These are phyloP conservation scores for Glaucopsyche alexis DNA, from an alignment of 2,888 invertebrate genomes.

Conservation along the genomic window DNA sequence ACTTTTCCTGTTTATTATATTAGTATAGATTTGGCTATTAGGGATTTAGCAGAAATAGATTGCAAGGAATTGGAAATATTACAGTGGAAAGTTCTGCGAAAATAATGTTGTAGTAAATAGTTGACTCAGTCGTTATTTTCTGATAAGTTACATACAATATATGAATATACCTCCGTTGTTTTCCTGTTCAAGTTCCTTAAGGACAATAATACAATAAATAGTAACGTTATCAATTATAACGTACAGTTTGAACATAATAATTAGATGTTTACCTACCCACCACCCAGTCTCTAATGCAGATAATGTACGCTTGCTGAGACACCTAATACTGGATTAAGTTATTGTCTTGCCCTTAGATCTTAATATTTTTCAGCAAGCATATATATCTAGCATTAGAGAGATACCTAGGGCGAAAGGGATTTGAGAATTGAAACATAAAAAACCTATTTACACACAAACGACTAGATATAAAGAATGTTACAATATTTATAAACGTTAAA, in stretches of 20 bases:
- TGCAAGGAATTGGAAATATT: no score
- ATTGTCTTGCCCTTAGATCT: slow-evolving; percentile 6
- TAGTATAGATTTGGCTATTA: no score
- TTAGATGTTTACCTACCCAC: no score
- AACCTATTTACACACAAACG: neutral
- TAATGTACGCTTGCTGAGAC: neutral
- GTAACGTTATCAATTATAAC: no score
- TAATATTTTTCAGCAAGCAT: neutral
- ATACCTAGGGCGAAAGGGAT: neutral
- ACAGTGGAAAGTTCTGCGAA: no score
- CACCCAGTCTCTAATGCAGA: neutral
- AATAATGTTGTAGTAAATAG: no score
- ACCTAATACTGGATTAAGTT: neutral
- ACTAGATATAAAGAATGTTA: neutral
- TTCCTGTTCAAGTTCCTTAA: neutral
- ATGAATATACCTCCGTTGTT: neutral
- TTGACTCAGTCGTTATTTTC: neutral
- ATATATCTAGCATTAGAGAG: neutral
- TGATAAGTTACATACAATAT: neutral
- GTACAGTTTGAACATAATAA: no score
- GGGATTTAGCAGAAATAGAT: no score
- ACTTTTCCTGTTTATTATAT: no score
- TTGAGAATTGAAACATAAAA: neutral
- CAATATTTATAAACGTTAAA: no score
- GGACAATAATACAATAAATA: slow-evolving; percentile 17